Base-by-base conservation (phyloP, 2,797 vertebrate species). In the Anguilla marmorata region DNA sequence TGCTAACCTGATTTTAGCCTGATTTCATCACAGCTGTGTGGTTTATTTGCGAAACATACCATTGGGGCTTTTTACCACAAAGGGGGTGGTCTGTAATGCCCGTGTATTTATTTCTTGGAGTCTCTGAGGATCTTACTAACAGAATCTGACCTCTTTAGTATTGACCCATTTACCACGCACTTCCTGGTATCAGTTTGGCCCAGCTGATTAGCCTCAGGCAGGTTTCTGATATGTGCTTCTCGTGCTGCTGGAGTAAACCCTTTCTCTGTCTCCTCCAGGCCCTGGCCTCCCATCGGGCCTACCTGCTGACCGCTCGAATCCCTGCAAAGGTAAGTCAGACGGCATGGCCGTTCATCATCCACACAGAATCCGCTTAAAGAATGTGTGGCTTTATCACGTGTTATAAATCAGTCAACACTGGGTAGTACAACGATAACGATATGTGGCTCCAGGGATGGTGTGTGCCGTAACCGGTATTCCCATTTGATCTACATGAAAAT, bases 211-310 rank as follows among this genome's bases (percentile, higher is more conserved):
- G 24, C 76, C 24, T 21, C 16, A 69, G 1, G 14, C 41, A 12
- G 45, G 1, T 48, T 82, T 33, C 74, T 76, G 21, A 24, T 48
- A 24, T 24, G 41, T 45, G 24, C 21, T 82, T 50, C 41, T 45
- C 45, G 1, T 82, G 79, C 45, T 50, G 79, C 5, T 50, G 11
- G 24, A 82, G 6, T 82, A 82, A 82, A 24, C 24, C 2, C 12
- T 69, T 84, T 50, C 21, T 58, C 72, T 86, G 21, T 86, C 72
- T 21, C 89, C 94, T 88, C 45, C 92, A 99, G 98, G 97, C 97
- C 24, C 92, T 99, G 85, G 96, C 98, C 0, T 96, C 97, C 89
- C 98, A 98, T 93, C 96, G 98, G 14, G 97, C 96, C 48, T 99
- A 96, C 92, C 96, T 99, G 50, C 92, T 99, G 92, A 96, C 97